Evolutionary conservation across 2,888 invertebrate genomes (phyloP).

Genomic region (Ochlodes sylvanus): DNA sequence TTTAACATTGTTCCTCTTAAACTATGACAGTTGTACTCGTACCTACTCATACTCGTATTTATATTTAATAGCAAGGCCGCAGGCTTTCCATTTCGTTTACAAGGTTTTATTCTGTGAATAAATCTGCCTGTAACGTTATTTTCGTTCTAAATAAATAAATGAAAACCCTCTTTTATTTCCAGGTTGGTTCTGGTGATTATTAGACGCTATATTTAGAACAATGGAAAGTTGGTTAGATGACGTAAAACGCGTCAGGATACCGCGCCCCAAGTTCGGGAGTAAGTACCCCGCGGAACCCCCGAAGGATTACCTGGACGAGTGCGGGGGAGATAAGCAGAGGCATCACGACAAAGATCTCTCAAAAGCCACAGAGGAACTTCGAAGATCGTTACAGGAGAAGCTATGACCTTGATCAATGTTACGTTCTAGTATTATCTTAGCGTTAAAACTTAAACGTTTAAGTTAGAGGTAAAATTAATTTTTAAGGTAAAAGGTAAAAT

Average conservation of each 20-base stretch:
- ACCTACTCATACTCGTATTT: background rate
- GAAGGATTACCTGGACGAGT: slow-evolving; percentile 91
- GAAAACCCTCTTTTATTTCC: too few species aligned
- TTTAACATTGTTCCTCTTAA: too few species aligned
- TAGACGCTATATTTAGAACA: slow-evolving; percentile 39
- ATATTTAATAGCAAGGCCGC: slow-evolving; percentile 11
- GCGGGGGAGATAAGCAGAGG: slow-evolving; percentile 81
- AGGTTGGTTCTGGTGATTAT: background rate
- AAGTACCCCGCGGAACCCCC: slow-evolving; percentile 90
- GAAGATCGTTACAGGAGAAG: slow-evolving; percentile 90
- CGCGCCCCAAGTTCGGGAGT: slow-evolving; percentile 92
- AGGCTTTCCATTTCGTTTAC: slow-evolving; percentile 3
- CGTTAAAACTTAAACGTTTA: slow-evolving; percentile 7
- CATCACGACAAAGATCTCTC: slow-evolving; percentile 84
- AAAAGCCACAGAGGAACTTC: slow-evolving; percentile 91
- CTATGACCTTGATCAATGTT: slow-evolving; percentile 79
- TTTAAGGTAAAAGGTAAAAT: background rate
- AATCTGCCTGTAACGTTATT: background rate
- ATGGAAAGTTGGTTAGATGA: slow-evolving; percentile 95
- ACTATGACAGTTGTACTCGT: background rate
- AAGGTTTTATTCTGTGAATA: slow-evolving; percentile 1
- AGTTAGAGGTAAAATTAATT: background rate
- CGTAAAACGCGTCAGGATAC: slow-evolving; percentile 93
- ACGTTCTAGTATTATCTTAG: slow-evolving; percentile 13
- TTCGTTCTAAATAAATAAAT: background rate